These are phyloP conservation scores for Corvus hawaiiensis DNA, from an alignment of 2,113 vertebrate species.

Conservation along the genomic window DNA sequence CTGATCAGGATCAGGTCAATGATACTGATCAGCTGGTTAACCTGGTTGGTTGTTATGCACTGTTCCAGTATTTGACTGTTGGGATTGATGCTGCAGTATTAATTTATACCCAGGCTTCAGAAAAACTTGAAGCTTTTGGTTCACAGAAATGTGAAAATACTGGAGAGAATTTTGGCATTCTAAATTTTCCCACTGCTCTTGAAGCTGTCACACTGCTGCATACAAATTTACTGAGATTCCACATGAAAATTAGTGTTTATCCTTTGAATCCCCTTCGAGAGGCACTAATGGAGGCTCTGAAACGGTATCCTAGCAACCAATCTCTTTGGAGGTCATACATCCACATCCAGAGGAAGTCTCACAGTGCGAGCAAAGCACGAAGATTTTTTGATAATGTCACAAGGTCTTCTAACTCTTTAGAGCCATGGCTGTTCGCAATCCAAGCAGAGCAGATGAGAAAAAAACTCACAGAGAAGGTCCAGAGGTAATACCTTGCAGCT, in stretches of 20 bases:
- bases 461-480: slow-evolving; percentile 80
- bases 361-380: slow-evolving; percentile 82
- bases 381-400: slow-evolving; percentile 83
- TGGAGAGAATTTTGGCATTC: background rate
- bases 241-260: slow-evolving; percentile 75
- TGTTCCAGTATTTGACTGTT: slow-evolving; percentile 92
- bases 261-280: slow-evolving; percentile 82
- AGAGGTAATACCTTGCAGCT: slow-evolving; percentile 72
- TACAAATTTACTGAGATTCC: slow-evolving; percentile 78
- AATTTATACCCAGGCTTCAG: slow-evolving; percentile 73
- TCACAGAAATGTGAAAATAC: background rate
- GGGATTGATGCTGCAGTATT: slow-evolving; percentile 79
- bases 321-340: slow-evolving; percentile 85
- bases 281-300: slow-evolving; percentile 75
- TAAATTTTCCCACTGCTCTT: slow-evolving; percentile 47
- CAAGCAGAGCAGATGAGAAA: slow-evolving; percentile 88
- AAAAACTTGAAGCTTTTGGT: slow-evolving; percentile 56
- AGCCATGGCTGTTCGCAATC: slow-evolving; percentile 89
- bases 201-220: slow-evolving; percentile 81
- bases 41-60: slow-evolving; percentile 81
- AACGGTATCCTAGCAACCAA: slow-evolving; percentile 74
- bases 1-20: background rate
- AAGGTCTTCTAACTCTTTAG: slow-evolving; percentile 68
- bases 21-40: slow-evolving; percentile 49
- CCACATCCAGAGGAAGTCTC: slow-evolving; percentile 83